Evolutionary conservation across 2,797 vertebrate species (phyloP), one percentile per base, ranked within the genome.

Genomic region (Phoebastria nigripes): DNA sequence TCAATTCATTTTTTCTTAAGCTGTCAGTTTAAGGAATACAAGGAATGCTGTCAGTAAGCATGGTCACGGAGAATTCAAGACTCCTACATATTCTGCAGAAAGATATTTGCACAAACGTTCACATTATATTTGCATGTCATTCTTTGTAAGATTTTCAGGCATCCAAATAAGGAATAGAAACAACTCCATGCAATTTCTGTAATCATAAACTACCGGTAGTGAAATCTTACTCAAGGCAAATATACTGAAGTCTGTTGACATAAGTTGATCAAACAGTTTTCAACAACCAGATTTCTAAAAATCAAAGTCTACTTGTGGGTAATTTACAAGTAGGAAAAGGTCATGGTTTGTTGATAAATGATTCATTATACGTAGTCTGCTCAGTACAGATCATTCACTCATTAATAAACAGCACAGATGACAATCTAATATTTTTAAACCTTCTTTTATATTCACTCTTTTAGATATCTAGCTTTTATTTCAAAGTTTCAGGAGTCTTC

Each of bases 261-360:
- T 82, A 87, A 93, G 56, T 70, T 94, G 87, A 96, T 94, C 91
- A 96, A 96, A 97, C 58, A 84, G 83, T 72, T 93, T 67, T 89
- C 70, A 33, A 94, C 82, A 95, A 90, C n/a, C 26, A 89, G 66
- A 92, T 90, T 93, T 91, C 62, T 66, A 73, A 94, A 96, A 96
- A 94, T 93, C 79, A 89, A 90, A 94, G 66, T 76, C 77, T 92
- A 42, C 73, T 84, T 66, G 6, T 79, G 73, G n/a, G 59, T 87
- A 96, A 93, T 95, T 96, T 95, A 90, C 66, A 93, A 94, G 82
- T 67, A 94, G 66, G 24, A 79, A 93, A 96, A 96, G 88, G 91
- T 85, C 82, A 84, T 0, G 2, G 12, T 84, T 88, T 94, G 73
- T 90, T 95, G 77, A 94, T 95, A 88, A 97, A 94, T 91, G 51